Evolutionary conservation across 2,113 vertebrate species (phyloP).

Genomic region (Falcunculus frontatus): DNA sequence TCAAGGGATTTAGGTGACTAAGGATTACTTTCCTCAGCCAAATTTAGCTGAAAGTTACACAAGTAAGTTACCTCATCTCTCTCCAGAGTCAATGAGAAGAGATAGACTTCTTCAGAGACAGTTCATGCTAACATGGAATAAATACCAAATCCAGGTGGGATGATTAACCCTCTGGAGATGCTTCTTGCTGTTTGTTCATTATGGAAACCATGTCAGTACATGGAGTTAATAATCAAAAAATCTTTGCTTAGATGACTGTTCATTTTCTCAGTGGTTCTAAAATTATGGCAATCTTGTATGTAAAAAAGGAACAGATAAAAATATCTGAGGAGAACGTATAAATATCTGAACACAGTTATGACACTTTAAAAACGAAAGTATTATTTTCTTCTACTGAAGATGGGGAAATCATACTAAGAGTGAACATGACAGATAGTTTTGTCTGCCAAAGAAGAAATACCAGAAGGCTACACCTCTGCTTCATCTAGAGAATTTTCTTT

Average conservation of each 20-base stretch:
- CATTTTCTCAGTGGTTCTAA: background rate
- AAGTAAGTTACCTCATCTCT: background rate
- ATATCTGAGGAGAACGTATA: background rate
- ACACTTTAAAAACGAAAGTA: background rate
- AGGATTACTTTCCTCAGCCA: background rate
- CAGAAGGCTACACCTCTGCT: background rate
- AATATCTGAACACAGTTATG: background rate
- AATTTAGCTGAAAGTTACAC: background rate
- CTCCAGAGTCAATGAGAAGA: background rate
- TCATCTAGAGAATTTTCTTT: background rate
- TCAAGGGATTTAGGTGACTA: background rate
- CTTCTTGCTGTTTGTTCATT: background rate
- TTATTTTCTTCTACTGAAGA: background rate
- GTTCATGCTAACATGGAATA: background rate
- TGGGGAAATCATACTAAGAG: background rate
- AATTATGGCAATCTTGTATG: background rate
- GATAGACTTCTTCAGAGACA: background rate
- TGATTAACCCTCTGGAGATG: background rate
- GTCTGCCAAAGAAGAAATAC: background rate
- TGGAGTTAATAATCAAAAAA: background rate
- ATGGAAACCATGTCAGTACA: background rate
- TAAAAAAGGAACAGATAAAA: slow-evolving; percentile 7
- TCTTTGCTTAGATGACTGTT: background rate
- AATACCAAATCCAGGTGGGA: background rate
- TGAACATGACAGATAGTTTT: background rate